Base-by-base conservation (phyloP, 1,140 invertebrate species). In the Ectropis grisescens region DNA sequence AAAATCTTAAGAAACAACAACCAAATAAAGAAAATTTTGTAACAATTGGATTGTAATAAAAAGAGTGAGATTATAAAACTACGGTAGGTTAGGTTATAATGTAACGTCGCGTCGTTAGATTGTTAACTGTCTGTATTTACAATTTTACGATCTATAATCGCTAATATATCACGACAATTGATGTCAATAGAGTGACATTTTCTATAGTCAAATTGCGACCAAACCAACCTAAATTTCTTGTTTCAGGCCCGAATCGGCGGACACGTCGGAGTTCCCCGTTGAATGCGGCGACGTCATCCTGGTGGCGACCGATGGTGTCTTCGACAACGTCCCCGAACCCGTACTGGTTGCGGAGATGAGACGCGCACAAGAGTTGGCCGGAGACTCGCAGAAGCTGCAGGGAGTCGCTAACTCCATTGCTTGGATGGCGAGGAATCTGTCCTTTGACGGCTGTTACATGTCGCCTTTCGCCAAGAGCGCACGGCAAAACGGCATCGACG, bases 301-400 rank as follows among this genome's bases (percentile, higher is more conserved):
- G 14, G 86, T 98, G 22, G 97, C 96, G 19, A 98, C 96, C 1
- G 97, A 99, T 83, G 97, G 97, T 27, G 93, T 99, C 11, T 99
- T 98, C 83, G 97, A 99, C 82, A 99, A 99, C 84, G 89, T 98
- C 52, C 95, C 94, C 39, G 94, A 97, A 55, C 88, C 90, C 40
- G 85, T 97, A 58, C 88, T 98, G 55, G 79, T 96, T 33, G 88
- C 90, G 9, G 91, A 95, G 82, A 86, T 96, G 70, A 75, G 84
- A 19, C 89, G 90, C 26, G 79, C 79, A 13, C 61, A 69, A 31
- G 60, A 47, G 1, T 58, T 70, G 28, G 80, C 82, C 24, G 71
- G 68, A 27, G 75, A 93, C 81, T 87, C 90, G 25, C 84, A 86
- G 26, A 85, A 87, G 47, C 83, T 98, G 42, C 95, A 98, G 82